phyloP scores from a whole-genome alignment of 2,888 invertebrate species.

The Sericinus montela region DNA sequence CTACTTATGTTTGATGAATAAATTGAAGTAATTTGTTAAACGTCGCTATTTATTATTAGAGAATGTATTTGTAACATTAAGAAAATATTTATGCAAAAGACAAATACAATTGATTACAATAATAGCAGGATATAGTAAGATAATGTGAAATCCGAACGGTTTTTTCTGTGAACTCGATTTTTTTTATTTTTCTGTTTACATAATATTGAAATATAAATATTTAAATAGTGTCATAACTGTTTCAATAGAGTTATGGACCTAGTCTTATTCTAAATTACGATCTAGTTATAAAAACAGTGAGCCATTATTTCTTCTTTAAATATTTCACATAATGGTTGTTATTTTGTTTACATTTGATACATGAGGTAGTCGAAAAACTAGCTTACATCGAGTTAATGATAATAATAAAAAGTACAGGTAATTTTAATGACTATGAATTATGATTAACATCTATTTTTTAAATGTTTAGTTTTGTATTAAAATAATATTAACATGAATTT shows the following conservation, averaged over 20 bases:
- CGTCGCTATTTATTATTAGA: too few species aligned
- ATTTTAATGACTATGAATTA: constrained; percentile 62
- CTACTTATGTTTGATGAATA: too few species aligned
- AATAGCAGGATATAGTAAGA: too few species aligned
- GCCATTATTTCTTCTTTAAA: constrained; percentile 34
- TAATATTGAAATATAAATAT: constrained; percentile 14
- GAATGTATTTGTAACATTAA: too few species aligned
- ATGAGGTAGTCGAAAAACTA: constrained; percentile 49
- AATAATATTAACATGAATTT: constrained; percentile 58
- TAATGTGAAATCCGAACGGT: too few species aligned
- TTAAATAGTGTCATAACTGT: constrained; percentile 1
- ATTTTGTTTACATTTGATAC: constrained; percentile 68
- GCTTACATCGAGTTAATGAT: constrained; percentile 71
- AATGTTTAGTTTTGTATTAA: constrained; percentile 53
- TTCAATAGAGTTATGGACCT: constrained; percentile 16
- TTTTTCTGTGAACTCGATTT: too few species aligned
- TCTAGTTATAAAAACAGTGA: constrained; percentile 39
- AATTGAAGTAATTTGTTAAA: not conserved
- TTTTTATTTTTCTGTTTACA: too few species aligned
- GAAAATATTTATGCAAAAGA: not conserved
- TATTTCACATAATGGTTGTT: constrained; percentile 25
- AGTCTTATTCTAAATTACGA: constrained; percentile 34
- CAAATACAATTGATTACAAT: not conserved
- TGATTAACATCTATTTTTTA: constrained; percentile 64
- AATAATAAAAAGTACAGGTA: constrained; percentile 70